These are phyloP conservation scores for Popillia japonica DNA, from an alignment of 1,140 invertebrate species.

Conservation along the genomic window DNA sequence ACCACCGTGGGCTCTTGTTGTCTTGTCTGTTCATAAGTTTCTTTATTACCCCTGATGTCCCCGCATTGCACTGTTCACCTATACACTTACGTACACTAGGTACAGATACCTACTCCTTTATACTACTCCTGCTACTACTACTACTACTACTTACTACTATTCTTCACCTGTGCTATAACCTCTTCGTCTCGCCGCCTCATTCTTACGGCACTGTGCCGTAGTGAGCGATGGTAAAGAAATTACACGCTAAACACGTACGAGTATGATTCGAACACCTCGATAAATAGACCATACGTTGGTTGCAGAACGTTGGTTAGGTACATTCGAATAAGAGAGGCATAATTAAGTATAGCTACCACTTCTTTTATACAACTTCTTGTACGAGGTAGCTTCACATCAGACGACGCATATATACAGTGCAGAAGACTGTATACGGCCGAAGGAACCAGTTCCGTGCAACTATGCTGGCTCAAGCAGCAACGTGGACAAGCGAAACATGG, in stretches of 20 bases:
- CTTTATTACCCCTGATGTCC: slow-evolving; percentile 53
- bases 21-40: slow-evolving; percentile 54
- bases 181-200: neutral
- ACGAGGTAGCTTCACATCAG: neutral
- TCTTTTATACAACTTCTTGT: neutral
- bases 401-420: neutral
- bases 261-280: slow-evolving; percentile 48
- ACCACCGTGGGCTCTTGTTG: slow-evolving; percentile 48
- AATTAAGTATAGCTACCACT: slow-evolving; percentile 42
- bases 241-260: slow-evolving; percentile 12
- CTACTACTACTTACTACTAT: neutral
- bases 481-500: slow-evolving; percentile 42
- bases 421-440: neutral
- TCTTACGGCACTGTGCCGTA: too few species aligned
- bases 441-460: slow-evolving; percentile 47
- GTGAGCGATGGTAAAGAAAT: neutral
- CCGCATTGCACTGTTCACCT: neutral
- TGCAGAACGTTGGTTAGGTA: slow-evolving; percentile 22
- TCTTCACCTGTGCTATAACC: too few species aligned
- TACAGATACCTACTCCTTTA: slow-evolving; percentile 16
- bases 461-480: slow-evolving; percentile 13
- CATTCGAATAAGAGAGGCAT: slow-evolving; percentile 19
- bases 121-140: neutral
- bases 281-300: slow-evolving; percentile 45
- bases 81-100: too few species aligned